Evolutionary conservation across 2,888 invertebrate species (phyloP).

Genomic region (Hydraecia micacea): DNA sequence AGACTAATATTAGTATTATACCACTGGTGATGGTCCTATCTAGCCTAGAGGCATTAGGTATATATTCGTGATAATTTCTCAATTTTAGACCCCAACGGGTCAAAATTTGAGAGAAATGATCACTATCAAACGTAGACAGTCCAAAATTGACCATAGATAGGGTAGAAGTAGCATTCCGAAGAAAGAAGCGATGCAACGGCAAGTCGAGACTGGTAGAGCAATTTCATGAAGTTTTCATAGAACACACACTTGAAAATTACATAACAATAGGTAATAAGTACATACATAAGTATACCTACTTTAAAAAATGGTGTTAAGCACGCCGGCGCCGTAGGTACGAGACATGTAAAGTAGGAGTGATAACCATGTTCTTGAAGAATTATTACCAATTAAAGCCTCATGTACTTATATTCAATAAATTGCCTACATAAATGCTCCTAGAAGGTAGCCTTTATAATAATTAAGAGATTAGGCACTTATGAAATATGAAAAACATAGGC

Average conservation of each 20-base stretch:
- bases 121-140: background rate
- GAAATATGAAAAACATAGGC: slow-evolving; percentile 13
- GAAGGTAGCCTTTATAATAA: background rate
- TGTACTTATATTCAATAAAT: slow-evolving; percentile 31
- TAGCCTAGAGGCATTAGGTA: background rate
- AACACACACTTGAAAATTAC: background rate
- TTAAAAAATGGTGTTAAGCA: background rate
- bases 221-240: background rate
- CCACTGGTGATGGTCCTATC: background rate
- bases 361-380: slow-evolving; percentile 2
- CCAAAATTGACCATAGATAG: background rate
- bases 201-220: background rate
- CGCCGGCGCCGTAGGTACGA: background rate
- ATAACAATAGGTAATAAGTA: no score
- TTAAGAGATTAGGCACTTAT: slow-evolving; percentile 4
- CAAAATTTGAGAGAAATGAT: background rate
- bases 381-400: background rate
- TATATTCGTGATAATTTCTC: background rate
- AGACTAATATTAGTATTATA: background rate
- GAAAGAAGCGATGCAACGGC: background rate
- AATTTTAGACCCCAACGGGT: no score
- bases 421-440: slow-evolving; percentile 11
- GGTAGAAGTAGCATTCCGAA: no score
- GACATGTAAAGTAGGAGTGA: background rate
- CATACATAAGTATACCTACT: no score